phyloP scores from a whole-genome alignment of 2,888 invertebrate species.

The Chymomyza caudatula region DNA sequence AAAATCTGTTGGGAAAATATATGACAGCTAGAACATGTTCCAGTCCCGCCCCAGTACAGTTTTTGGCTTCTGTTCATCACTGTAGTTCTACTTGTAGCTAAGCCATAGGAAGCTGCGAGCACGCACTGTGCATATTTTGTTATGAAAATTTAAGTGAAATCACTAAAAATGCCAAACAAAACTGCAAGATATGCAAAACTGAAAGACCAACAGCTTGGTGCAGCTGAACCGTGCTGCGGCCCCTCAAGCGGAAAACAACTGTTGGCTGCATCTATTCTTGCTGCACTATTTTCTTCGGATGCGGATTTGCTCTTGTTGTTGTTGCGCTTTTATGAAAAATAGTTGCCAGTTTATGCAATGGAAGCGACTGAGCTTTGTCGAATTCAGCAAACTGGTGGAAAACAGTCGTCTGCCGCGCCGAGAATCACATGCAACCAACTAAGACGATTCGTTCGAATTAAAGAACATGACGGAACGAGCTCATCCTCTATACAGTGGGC shows the following conservation, averaged over 20 bases:
- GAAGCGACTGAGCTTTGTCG: background rate
- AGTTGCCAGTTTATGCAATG: conserved; percentile 66
- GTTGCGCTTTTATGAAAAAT: conserved; percentile 50
- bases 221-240: background rate
- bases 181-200: conserved; percentile 51
- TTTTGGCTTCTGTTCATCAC: background rate
- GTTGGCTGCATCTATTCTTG: conserved; percentile 26
- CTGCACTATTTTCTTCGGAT: background rate
- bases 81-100: conserved; percentile 5
- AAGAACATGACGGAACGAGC: background rate
- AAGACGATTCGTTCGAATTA: background rate
- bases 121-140: conserved; percentile 67
- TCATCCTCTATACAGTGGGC: background rate
- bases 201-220: conserved; percentile 10
- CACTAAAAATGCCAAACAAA: conserved; percentile 72
- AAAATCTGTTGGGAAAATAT: conserved; percentile 55
- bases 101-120: conserved; percentile 47
- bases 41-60: background rate
- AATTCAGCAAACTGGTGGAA: background rate
- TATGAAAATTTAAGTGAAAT: conserved; percentile 75
- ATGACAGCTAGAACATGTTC: conserved; percentile 57
- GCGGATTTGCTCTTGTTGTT: conserved; percentile 11
- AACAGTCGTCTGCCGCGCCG: too few species aligned
- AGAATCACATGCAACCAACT: background rate
- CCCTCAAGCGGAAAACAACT: conserved; percentile 36